These are phyloP conservation scores for Smutsia gigantea DNA, from an alignment of 2,797 vertebrate genomes.

Conservation along the genomic window DNA sequence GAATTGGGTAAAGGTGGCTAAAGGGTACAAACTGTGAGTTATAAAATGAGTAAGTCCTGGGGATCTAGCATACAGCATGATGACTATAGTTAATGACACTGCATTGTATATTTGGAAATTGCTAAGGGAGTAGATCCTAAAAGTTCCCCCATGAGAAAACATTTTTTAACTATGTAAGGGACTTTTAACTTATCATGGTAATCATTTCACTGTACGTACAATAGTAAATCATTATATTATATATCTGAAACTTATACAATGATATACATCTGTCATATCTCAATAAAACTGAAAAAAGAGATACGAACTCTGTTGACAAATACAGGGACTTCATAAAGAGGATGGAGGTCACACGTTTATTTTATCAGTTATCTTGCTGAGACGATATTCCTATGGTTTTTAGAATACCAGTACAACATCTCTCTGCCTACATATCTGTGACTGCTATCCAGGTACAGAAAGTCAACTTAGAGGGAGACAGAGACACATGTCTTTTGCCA, in stretches of 20 bases:
- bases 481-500: not conserved
- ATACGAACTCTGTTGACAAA: not conserved
- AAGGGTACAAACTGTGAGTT: not conserved
- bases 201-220: not conserved
- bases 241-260: not conserved
- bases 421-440: rapidly evolving
- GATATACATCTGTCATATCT: not conserved
- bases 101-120: not conserved
- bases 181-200: not conserved
- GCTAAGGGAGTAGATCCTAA: not conserved
- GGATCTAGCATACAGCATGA: not conserved
- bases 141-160: not conserved
- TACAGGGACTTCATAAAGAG: not conserved
- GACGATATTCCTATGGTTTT: not conserved
- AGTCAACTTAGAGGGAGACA: too few species aligned
- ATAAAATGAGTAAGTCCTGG: too few species aligned
- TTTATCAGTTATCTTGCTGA: not conserved
- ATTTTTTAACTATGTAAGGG: not conserved
- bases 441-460: not conserved
- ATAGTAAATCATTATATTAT: not conserved
- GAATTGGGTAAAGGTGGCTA: not conserved
- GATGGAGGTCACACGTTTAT: not conserved
- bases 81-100: not conserved
- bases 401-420: not conserved
- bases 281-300: not conserved